Base-by-base conservation (phyloP, 2,797 vertebrate species). In the Florisuga fusca region DNA sequence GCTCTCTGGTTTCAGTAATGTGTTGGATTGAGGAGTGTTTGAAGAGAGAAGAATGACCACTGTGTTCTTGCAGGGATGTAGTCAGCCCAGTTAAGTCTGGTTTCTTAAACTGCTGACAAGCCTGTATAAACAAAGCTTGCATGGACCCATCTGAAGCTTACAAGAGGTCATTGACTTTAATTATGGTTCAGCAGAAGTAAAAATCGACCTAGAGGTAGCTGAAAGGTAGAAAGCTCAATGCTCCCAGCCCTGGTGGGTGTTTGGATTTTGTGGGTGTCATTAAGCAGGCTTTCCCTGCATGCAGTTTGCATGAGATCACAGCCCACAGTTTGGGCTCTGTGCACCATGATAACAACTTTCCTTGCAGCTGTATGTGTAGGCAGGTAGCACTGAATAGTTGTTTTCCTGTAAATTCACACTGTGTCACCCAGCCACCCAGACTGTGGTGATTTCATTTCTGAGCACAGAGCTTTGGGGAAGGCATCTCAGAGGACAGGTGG, bases 81-180 rank as follows among this genome's bases (percentile, higher is more conserved):
- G 76, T 12, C 94, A 87, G 82, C 64, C 79, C 55, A 7, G 4
- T 58, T 55, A 29, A 69, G 22, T 16, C 14, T 33, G 74, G 45
- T 31, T 79, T 82, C 68, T 80, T 33, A 38, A 79, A 77, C 33
- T 79, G 82, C 87, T 89, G 90, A 87, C 90, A 94, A 54, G 68
- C 64, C 78, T 93, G 85, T 29, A 74, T 87, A 94, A 93, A 83
- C 83, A 85, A 25, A 64, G 51, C 45, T 54, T 69, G 41, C 10
- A 11, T 45, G 51, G 38, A 33, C 53, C 55, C 75, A 57, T 75
- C 75, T 57, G 91, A 75, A 58, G 84, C 72, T 95, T 67, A 66
- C 41, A 68, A 82, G 62, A 79, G 81, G 63, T 82, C 27, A 2
- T 79, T 86, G 86, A 55, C 36, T 84, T 68, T 34, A 67, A 81